Evolutionary conservation across 2,113 vertebrate species (phyloP), one percentile per base, ranked within the genome.

Genomic region (Dasyornis broadbenti): DNA sequence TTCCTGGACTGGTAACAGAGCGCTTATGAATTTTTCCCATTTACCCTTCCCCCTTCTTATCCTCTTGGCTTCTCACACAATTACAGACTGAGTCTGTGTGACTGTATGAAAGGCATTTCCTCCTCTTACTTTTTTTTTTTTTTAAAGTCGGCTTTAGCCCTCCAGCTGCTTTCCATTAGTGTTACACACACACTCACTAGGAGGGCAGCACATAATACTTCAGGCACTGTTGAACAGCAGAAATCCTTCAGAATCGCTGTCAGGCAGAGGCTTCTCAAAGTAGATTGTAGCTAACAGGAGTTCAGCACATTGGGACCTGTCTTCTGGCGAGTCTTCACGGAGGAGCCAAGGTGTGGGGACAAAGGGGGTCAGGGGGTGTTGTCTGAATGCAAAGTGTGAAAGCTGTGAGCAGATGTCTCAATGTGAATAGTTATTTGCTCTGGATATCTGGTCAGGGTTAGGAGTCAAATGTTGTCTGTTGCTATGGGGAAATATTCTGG

Each of bases 91-190:
- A 94, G 94, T 63, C 82, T 92, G 68, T 96, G 96, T 94, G 94
- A 93, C 96, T 97, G 73, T 96, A 97, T 95, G 97, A 97, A 97
- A 97, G 96, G 97, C 96, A 97, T 97, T 97, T 97, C 97, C 97
- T 96, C 91, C 77, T 92, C 57, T 92, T 95, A 76, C 72, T 80
- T 93, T 90, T 89, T 91, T 91, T 91, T 91, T 88, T 89, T 91
- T 81, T 68, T 12, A 9, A 75, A 95, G 76, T 92, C 20, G 0
- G 85, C 78, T 95, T 94, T 92, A 95, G 95, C 92, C 90, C 87
- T 90, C 90, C 97, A 97, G 96, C 96, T 97, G 97, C 93, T 97
- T 97, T 96, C 89, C 89, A 96, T 97, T 97, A 97, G 72, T 89
- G 87, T 83, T 95, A 70, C 93, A 93, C 90, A 95, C 76, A 91